Base-by-base conservation (phyloP, 2,113 vertebrate species). In the Scolopax mira region DNA sequence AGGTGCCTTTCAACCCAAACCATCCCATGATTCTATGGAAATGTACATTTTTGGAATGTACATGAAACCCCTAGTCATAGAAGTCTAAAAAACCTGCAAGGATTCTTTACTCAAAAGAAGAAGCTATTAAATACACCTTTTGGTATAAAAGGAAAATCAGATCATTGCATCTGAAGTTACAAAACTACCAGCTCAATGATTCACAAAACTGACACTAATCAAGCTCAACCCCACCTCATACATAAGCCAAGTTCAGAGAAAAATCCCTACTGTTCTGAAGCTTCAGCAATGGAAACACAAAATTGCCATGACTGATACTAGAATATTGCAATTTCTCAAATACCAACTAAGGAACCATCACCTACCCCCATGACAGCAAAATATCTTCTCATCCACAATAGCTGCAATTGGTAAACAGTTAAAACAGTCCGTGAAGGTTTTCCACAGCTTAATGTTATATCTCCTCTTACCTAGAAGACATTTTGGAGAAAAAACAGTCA, bases 351-450 rank as follows among this genome's bases (percentile, higher is more conserved):
- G 64, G n/a, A 49, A 22, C 31, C 57, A 31, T 35, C 13, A 96
- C 98, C 44, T 90, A 99, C 99, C 99, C 97, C 99, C 99, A 13
- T 99, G 99, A 97, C 99, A 99, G 97, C 99, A 99, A 97, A 99
- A 99, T 95, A 99, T 99, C 94, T 99, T 99, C 97, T 99, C 99
- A 96, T 99, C 99, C 86, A 99, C 99, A 96, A 99, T 99, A 94
- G 99, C 99, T 60, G 99, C 99, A 96, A 99, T 99, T 49, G 99
- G 99, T 93, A 99, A 99, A 97, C 99, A 99, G 97, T 99, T 99
- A 97, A 99, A 99, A 97, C 99, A 99, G 97, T 99, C 99, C 83
- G 99, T 99, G 97, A 99, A 99, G 28, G 99, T 99, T 97, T 99
- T 99, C 99, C 99, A 99, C 79, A 99, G 98, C 95, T 99, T 99